Evolutionary conservation across 2,888 invertebrate genomes (phyloP).

Genomic region (Dorcus parallelipipedus): DNA sequence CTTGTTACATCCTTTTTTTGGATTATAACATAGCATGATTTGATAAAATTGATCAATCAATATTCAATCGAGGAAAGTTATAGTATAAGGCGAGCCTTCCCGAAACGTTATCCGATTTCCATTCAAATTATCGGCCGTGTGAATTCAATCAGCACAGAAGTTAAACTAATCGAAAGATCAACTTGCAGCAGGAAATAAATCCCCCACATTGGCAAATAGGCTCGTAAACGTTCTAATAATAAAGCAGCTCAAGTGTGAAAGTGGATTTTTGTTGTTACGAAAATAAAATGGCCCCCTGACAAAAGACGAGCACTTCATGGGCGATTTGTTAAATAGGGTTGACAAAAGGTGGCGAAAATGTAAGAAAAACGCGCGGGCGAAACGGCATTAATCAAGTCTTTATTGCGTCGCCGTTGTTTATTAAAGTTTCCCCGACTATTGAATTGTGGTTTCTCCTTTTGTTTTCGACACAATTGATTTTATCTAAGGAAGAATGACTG

Average conservation of each 20-base stretch:
- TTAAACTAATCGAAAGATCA: conserved; percentile 1
- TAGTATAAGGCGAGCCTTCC: too few relatives aligned
- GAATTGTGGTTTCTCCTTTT: conserved; percentile 8
- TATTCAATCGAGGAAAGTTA: too few relatives aligned
- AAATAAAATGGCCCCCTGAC: conserved; percentile 42
- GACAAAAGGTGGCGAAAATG: conserved; percentile 14
- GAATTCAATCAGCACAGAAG: too few relatives aligned
- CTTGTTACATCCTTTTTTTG: too few relatives aligned
- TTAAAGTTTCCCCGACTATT: conserved; percentile 9
- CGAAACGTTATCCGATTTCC: too few relatives aligned
- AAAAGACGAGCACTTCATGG: conserved; percentile 39
- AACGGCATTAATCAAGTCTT: conserved; percentile 17
- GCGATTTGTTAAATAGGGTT: conserved; percentile 19
- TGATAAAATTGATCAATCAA: too few relatives aligned
- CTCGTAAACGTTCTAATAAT: conserved; percentile 45
- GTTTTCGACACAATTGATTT: too few relatives aligned
- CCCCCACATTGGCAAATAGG: conserved; percentile 35
- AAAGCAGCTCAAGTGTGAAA: conserved; percentile 49
- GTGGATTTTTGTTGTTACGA: conserved; percentile 47
- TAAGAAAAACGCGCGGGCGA: conserved; percentile 7
- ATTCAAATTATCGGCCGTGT: too few relatives aligned
- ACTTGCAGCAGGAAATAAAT: conserved; percentile 29
- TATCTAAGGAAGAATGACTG: too few relatives aligned
- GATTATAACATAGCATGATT: too few relatives aligned
- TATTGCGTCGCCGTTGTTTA: conserved; percentile 8